A percentile compares a stretch with the other conserved stretches of the same genome.
phyloP scores from a whole-genome alignment of 2,113 vertebrate species.

The Thamnaconus septentrionalis region DNA sequence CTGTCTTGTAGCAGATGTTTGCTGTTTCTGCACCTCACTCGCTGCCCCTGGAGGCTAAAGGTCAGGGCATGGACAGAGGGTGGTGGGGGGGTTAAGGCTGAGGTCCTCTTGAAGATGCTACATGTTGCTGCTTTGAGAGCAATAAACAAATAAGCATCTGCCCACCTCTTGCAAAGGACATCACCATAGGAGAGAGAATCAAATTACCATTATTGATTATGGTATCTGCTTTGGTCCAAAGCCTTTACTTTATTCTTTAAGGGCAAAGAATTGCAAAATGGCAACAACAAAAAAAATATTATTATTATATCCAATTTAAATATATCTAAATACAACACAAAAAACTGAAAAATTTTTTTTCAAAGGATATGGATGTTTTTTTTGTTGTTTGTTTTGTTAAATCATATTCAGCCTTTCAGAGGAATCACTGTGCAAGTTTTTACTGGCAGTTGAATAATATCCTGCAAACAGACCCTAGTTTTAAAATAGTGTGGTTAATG shows the following conservation, averaged over 20 bases:
- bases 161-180: slow-evolving; percentile 21
- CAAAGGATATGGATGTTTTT: slow-evolving; percentile 2
- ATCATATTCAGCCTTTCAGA: too few species aligned
- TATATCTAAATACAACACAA: background rate
- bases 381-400: slow-evolving; percentile 10
- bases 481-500: slow-evolving; percentile 65
- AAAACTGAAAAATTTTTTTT: background rate
- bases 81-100: slow-evolving; percentile 10
- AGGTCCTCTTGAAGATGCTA: slow-evolving; percentile 63
- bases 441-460: slow-evolving; percentile 32
- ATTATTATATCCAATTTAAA: background rate
- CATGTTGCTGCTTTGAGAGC: slow-evolving; percentile 60
- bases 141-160: slow-evolving; percentile 72
- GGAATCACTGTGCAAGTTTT: slow-evolving; percentile 41
- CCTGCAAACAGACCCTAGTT: slow-evolving; percentile 52
- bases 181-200: slow-evolving; percentile 24
- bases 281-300: background rate
- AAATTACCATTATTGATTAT: slow-evolving; percentile 63
- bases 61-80: slow-evolving; percentile 61
- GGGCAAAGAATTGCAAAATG: slow-evolving; percentile 7
- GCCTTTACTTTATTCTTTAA: slow-evolving; percentile 28
- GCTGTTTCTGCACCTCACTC: slow-evolving; percentile 57
- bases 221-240: slow-evolving; percentile 41
- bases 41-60: slow-evolving; percentile 67
- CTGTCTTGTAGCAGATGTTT: slow-evolving; percentile 78